phyloP scores from a whole-genome alignment of 2,888 invertebrate genomes.

The Neocrepidodera transversa region DNA sequence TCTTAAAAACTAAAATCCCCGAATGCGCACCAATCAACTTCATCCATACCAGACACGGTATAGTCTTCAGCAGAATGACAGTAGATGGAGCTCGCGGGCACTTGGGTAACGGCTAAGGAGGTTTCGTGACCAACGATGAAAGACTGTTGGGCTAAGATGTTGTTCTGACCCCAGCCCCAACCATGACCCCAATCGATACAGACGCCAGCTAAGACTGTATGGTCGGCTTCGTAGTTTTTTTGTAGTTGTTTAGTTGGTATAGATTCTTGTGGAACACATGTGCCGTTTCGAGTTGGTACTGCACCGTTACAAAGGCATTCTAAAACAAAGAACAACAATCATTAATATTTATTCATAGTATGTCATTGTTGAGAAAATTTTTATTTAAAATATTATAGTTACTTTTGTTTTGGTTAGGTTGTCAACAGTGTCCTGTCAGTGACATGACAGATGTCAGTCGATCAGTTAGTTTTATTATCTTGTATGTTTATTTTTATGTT shows the following conservation, averaged over 20 bases:
- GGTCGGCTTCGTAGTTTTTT: slow-evolving; percentile 50
- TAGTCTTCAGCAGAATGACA: slow-evolving; percentile 61
- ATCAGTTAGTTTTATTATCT: too few relatives aligned
- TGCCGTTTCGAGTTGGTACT: slow-evolving; percentile 38
- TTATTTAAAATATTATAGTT: too few relatives aligned
- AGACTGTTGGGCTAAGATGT: slow-evolving; percentile 28
- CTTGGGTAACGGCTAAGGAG: slow-evolving; percentile 63
- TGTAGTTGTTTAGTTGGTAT: slow-evolving; percentile 31
- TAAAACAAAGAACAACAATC: slow-evolving; percentile 2
- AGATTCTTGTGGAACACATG: slow-evolving; percentile 42
- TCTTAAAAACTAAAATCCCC: slow-evolving; percentile 61
- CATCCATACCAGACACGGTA: slow-evolving; percentile 71
- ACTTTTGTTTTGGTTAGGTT: too few relatives aligned
- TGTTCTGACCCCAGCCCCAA: slow-evolving; percentile 74
- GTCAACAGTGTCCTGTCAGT: too few relatives aligned
- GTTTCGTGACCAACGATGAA: slow-evolving; percentile 51
- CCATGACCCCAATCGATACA: slow-evolving; percentile 72
- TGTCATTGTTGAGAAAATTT: not conserved
- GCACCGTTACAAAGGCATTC: slow-evolving; percentile 33
- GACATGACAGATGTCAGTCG: too few relatives aligned
- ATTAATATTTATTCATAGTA: not conserved
- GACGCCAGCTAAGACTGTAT: slow-evolving; percentile 56
- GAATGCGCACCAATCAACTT: slow-evolving; percentile 68
- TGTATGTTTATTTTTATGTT: too few relatives aligned
- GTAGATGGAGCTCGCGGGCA: slow-evolving; percentile 66